Evolutionary conservation across 2,797 vertebrate genomes (phyloP).

Genomic region (Lacerta bilineata): DNA sequence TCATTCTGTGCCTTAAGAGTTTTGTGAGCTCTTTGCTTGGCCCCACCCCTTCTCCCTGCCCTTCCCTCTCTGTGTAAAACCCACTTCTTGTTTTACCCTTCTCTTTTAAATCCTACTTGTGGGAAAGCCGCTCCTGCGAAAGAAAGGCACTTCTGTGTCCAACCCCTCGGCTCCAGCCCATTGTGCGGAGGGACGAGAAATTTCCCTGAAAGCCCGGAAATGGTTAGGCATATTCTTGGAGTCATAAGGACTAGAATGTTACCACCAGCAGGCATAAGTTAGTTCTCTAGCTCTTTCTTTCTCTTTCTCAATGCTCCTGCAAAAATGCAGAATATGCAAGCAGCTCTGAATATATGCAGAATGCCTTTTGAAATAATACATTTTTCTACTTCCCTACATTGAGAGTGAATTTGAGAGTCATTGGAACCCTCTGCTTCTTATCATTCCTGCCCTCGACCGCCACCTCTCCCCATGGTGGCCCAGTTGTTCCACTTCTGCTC

Average conservation of each 20-base stretch:
- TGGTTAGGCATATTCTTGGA: background rate
- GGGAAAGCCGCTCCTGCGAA: background rate
- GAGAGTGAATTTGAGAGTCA: background rate
- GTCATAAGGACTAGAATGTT: background rate
- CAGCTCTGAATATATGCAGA: background rate
- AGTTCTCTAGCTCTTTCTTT: too few relatives aligned
- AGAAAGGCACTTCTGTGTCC: too few relatives aligned
- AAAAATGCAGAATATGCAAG: background rate
- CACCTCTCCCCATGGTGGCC: conserved; percentile 35
- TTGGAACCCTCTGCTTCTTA: too few relatives aligned
- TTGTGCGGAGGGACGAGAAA: background rate
- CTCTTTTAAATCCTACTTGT: too few relatives aligned
- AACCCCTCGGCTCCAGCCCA: too few relatives aligned
- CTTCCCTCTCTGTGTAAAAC: background rate
- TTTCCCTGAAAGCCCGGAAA: background rate
- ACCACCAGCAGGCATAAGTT: too few relatives aligned
- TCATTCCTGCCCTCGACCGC: background rate
- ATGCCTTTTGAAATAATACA: background rate
- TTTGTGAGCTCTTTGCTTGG: background rate
- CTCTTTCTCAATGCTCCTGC: background rate
- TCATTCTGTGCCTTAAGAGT: background rate
- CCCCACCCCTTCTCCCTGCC: background rate
- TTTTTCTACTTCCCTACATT: background rate
- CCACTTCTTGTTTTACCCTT: background rate
- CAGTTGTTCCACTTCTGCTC: background rate